Evolutionary conservation across 2,888 invertebrate genomes (phyloP), one percentile per base, ranked within the genome.

Genomic region (Drosophila macrospina): DNA sequence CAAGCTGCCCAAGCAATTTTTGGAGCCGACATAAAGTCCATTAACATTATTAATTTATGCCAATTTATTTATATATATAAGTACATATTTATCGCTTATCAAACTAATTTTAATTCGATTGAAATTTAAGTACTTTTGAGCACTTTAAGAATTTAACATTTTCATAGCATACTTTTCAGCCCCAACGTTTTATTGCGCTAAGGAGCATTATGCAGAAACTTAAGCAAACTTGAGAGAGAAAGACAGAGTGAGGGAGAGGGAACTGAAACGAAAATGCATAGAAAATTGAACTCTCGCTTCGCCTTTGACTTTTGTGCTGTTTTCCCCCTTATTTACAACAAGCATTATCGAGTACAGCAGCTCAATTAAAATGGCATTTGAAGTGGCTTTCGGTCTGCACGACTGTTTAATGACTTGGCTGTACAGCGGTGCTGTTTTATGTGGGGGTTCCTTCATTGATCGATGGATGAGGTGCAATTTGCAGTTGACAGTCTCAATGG

Each of bases 281-380:
- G 50, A 51, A 62, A 52, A 44, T 37, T 51, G 11, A 26, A 50
- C 16, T 39, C 30, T 54, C 47, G 39, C n/a, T 44, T 37, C 26
- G 47, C 36, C 47, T 62, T 34, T 26, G 34, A 13, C 48, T 54
- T 60, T 39, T 32, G 24, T 48, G 36, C 4, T 61, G 56, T 10
- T 30, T 30, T 60, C 39, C 45, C 45, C 15, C 48, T 51, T 75
- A 64, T 39, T 61, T 41, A 41, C 41, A 41, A 41, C 10, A 2
- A 11, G 32, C 48, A 64, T 52, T 51, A 47, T 76, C 42, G 41
- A 76, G 59, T 67, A 48, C 56, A 45, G 39, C 59, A 48, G 69
- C 78, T 83, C 84, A 86, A 86, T 82, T 82, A 80, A 84, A 82
- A 78, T 39, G 67, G 59, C 55, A 74, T 80, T 86, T 80, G 68